A percentile compares a stretch with the other conserved stretches of the same genome.
These are phyloP conservation scores for Maccullochella peelii DNA, from an alignment of 2,113 vertebrate genomes.

Conservation along the genomic window DNA sequence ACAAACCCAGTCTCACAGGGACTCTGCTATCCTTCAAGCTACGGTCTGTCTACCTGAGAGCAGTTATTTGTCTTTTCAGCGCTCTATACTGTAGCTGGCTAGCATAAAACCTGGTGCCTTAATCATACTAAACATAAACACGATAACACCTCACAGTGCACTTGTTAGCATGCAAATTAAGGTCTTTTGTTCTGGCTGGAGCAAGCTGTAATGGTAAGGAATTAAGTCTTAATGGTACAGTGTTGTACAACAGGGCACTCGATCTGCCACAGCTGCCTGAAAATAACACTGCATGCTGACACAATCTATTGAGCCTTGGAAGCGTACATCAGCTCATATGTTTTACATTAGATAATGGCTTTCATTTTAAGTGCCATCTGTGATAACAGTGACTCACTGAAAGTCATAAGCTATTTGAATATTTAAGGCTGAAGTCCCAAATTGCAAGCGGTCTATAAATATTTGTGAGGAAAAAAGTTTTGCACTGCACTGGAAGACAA, in stretches of 20 bases:
- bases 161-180: slow-evolving; percentile 51
- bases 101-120: background rate
- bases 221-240: slow-evolving; percentile 16
- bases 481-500: background rate
- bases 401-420: background rate
- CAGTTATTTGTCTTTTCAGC: slow-evolving; percentile 49
- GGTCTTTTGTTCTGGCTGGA: background rate
- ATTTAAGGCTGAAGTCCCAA: background rate
- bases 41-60: slow-evolving; percentile 23
- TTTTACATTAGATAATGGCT: background rate
- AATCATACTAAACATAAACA: slow-evolving; percentile 33
- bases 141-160: slow-evolving; percentile 35
- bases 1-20: slow-evolving; percentile 37
- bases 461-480: background rate
- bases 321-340: background rate
- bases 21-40: slow-evolving; percentile 30
- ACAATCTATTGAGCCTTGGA: background rate
- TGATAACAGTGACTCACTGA: background rate
- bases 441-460: background rate
- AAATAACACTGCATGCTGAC: slow-evolving; percentile 1
- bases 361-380: background rate
- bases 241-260: background rate
- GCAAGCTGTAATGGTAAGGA: background rate
- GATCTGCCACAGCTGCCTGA: slow-evolving; percentile 1
- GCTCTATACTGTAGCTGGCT: background rate